Base-by-base conservation (phyloP, 1,140 invertebrate genomes). In the Nephila pilipes region DNA sequence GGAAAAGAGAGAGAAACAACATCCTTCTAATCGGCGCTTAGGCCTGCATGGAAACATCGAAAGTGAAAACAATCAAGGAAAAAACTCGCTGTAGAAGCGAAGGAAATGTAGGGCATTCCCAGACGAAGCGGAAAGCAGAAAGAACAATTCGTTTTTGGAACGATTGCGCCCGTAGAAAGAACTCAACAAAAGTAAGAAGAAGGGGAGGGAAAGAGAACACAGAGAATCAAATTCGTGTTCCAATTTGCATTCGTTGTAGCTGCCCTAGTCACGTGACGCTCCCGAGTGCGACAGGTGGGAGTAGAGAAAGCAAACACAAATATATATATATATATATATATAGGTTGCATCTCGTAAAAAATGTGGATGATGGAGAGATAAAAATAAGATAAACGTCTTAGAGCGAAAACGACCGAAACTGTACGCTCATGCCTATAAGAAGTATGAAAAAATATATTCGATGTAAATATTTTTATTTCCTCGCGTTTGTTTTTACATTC, bases 171-270 rank as follows among this genome's bases (percentile, higher is more conserved):
- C 22, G 85, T 36, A 60, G 57, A 87, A 29, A 81, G 80, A 81
- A 29, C 36, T 36, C 57, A 32, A 55, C 18, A 63, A 32, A 29
- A 22, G 25, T 29, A 29, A 63, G 55, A 63, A 32, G 32, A 63
- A 87, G 32, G 29, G 58, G 25, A 63, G 38, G 46, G 36, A 32
- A 32, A 20, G n/a, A 46, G 80, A 81, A 81, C 36, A 54, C 80
- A 55, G 80, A 81, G 80, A 81, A 81, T 81, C 80, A 81, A 81
- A 58, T 60, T 87, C 85, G 85, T 87, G 85, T 87, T 87, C 85
- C 55, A 87, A 87, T 87, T 87, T 87, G 85, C 85, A 87, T 87
- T 58, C 54, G 58, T 36, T 83, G 80, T 57, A 83, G 80, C 54
- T 83, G 80, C 85, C 85, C 18, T 36, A 87, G 80, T 54, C 80